These are phyloP conservation scores for Mesoclemmys tuberculata DNA, from an alignment of 2,113 vertebrate species.

Conservation along the genomic window DNA sequence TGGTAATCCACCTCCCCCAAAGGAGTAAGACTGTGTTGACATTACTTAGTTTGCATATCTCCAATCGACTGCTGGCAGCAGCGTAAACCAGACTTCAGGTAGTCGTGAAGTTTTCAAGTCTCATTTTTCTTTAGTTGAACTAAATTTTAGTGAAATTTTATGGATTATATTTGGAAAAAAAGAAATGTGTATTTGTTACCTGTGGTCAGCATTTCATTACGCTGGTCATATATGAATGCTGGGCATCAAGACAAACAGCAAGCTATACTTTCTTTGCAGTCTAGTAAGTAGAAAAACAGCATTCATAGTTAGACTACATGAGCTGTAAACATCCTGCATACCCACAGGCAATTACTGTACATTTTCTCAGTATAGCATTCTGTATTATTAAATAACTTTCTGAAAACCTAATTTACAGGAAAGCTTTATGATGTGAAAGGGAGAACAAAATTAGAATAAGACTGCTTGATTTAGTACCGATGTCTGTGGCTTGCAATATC, in stretches of 20 bases:
- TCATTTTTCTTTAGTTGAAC: not conserved
- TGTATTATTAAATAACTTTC: conserved; percentile 56
- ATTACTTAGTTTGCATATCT: no score
- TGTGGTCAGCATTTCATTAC: conserved; percentile 55
- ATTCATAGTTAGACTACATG: conserved; percentile 54
- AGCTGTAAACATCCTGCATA: conserved; percentile 41
- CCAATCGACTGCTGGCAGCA: no score
- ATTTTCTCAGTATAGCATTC: conserved; percentile 33
- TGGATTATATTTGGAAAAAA: not conserved
- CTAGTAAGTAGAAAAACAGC: conserved; percentile 57
- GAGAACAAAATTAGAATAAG: conserved; percentile 20
- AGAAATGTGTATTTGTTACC: not conserved
- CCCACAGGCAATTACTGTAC: conserved; percentile 56
- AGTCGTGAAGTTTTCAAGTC: not conserved
- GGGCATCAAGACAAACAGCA: conserved; percentile 38
- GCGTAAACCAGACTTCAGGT: no score
- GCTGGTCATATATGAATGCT: conserved; percentile 26
- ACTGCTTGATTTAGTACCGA: not conserved
- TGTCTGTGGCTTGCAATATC: conserved; percentile 35
- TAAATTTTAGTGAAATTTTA: not conserved
- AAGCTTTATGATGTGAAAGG: conserved; percentile 36
- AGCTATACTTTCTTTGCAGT: conserved; percentile 37
- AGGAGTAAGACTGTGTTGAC: no score
- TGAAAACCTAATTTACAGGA: conserved; percentile 56
- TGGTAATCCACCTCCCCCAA: no score